Percentiles rank a stretch among this genome's conserved stretches.
Conservation (phyloP, 2,113 vertebrate genomes). For the Callorhinus ursinus region DNA sequence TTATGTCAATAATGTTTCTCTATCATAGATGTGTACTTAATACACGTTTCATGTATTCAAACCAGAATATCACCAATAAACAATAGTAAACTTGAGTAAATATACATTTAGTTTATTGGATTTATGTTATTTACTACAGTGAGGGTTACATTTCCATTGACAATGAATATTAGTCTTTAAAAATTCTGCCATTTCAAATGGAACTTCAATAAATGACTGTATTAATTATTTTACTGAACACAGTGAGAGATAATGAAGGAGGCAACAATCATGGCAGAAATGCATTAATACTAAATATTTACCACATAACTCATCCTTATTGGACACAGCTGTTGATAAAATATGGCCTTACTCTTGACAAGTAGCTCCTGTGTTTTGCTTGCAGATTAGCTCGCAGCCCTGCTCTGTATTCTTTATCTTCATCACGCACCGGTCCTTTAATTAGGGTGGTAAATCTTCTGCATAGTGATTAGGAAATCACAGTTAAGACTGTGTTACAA, state of each 20-base stretch:
- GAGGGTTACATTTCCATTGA: background rate
- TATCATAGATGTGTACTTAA: background rate
- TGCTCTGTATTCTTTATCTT: constrained; percentile 89
- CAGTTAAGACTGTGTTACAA: constrained; percentile 86
- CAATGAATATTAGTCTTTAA: constrained; percentile 48
- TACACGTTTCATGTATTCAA: background rate
- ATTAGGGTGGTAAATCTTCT: constrained; percentile 87
- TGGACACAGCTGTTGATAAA: constrained; percentile 89
- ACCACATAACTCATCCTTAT: constrained; percentile 85
- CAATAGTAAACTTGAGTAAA: constrained; percentile 39
- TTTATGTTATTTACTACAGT: constrained; percentile 29
- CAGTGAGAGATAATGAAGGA: constrained; percentile 59
- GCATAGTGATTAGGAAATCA: constrained; percentile 89
- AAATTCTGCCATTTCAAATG: constrained; percentile 40
- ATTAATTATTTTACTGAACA: constrained; percentile 62
- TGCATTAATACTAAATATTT: constrained; percentile 85
- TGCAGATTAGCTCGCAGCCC: constrained; percentile 86
- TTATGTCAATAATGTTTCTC: background rate
- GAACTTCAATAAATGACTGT: constrained; percentile 22
- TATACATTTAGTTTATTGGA: constrained; percentile 14
- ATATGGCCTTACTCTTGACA: constrained; percentile 87
- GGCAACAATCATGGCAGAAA: constrained; percentile 67
- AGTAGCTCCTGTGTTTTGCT: constrained; percentile 86
- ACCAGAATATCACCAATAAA: constrained; percentile 29
- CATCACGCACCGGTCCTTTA: constrained; percentile 87